Conservation (phyloP, 2,797 vertebrate genomes). For the Tapera naevia region DNA sequence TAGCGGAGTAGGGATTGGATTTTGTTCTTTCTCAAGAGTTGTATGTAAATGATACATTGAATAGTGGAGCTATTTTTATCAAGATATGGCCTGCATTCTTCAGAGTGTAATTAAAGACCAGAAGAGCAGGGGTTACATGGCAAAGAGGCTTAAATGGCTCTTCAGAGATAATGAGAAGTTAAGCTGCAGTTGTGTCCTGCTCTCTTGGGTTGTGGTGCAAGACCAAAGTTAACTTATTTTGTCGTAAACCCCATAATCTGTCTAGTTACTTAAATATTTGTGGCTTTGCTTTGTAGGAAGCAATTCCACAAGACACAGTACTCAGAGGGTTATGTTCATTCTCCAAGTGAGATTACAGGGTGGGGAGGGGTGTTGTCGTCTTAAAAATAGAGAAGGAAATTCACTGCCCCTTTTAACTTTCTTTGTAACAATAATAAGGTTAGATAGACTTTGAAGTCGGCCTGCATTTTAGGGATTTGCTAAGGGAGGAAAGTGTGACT, state of each 20-base stretch:
- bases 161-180: not conserved
- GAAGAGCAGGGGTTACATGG: not conserved
- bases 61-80: not conserved
- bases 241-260: slow-evolving; percentile 29
- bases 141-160: not conserved
- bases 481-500: not conserved
- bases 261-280: slow-evolving; percentile 30
- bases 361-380: not conserved
- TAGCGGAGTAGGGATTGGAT: not conserved
- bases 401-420: not conserved
- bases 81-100: not conserved
- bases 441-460: not conserved
- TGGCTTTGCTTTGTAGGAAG: slow-evolving; percentile 35
- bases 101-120: not conserved
- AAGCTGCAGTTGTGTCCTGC: not conserved
- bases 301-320: not conserved
- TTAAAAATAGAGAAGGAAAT: not conserved
- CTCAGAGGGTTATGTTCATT: not conserved
- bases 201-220: not conserved
- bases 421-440: not conserved
- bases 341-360: slow-evolving; percentile 26
- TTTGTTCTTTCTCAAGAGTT: not conserved
- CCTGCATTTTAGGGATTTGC: not conserved
- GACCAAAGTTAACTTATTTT: slow-evolving; percentile 21
- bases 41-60: not conserved